Evolutionary conservation across 2,888 invertebrate species (phyloP).

Genomic region (Cheilosia variabilis): DNA sequence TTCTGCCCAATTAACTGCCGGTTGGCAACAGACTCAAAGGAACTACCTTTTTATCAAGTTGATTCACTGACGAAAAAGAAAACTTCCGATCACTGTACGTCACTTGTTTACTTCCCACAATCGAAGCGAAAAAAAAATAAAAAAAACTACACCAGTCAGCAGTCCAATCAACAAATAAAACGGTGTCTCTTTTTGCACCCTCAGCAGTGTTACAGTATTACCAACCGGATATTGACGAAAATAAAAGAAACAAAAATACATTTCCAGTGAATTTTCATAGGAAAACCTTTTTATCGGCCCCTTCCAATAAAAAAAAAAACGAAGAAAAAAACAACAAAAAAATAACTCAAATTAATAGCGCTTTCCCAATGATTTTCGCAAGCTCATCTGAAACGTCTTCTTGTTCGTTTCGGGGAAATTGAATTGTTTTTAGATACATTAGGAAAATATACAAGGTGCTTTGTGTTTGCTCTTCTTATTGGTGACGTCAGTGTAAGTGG

Average conservation of each 20-base stretch:
- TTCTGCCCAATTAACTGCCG: neutral
- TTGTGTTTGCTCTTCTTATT: neutral
- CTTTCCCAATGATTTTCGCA: slow-evolving; percentile 63
- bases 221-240: slow-evolving; percentile 63
- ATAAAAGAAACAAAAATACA: slow-evolving; percentile 43
- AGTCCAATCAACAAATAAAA: slow-evolving; percentile 72
- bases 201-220: slow-evolving; percentile 53
- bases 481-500: slow-evolving; percentile 29
- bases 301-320: slow-evolving; percentile 23
- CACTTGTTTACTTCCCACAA: slow-evolving; percentile 44
- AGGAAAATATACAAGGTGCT: slow-evolving; percentile 47
- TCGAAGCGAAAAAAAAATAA: neutral
- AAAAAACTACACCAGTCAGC: slow-evolving; percentile 32
- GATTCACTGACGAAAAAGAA: slow-evolving; percentile 27
- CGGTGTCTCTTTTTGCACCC: slow-evolving; percentile 57
- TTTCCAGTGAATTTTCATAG: slow-evolving; percentile 52
- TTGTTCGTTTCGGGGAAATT: neutral
- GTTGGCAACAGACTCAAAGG: slow-evolving; percentile 31
- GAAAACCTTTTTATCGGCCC: slow-evolving; percentile 54
- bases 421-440: slow-evolving; percentile 60
- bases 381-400: slow-evolving; percentile 62
- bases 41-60: slow-evolving; percentile 2
- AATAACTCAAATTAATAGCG: slow-evolving; percentile 54
- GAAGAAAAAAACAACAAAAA: neutral
- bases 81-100: slow-evolving; percentile 37